A percentile compares a stretch with the other conserved stretches of the same genome.
phyloP scores from a whole-genome alignment of 2,888 invertebrate genomes.

The Scotopteryx bipunctaria region DNA sequence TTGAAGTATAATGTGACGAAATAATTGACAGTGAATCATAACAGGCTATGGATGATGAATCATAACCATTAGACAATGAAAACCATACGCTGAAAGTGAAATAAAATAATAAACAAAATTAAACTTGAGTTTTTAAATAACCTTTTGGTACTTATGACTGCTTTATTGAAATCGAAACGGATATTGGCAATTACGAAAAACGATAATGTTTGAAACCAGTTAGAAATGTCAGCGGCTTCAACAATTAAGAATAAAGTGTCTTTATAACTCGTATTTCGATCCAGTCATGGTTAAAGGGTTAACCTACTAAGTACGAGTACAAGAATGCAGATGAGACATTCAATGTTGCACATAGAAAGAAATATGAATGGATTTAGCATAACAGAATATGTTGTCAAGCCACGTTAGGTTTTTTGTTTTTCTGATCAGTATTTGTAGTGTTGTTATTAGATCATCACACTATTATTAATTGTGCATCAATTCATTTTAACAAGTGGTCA shows the following conservation, averaged over 20 bases:
- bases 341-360: slow-evolving; percentile 20
- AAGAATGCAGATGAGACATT: slow-evolving; percentile 46
- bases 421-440: background rate
- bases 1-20: slow-evolving; percentile 61
- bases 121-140: slow-evolving; percentile 12
- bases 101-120: slow-evolving; percentile 46
- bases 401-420: too few species aligned
- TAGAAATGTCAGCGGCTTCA: slow-evolving; percentile 57
- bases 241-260: slow-evolving; percentile 53
- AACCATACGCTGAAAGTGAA: slow-evolving; percentile 35
- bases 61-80: slow-evolving; percentile 25
- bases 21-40: slow-evolving; percentile 58
- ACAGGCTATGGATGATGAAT: too few species aligned
- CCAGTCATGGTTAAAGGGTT: slow-evolving; percentile 47
- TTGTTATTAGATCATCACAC: background rate
- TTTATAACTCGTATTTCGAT: slow-evolving; percentile 54
- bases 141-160: slow-evolving; percentile 4
- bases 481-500: slow-evolving; percentile 37
- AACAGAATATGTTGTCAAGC: background rate
- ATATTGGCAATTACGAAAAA: slow-evolving; percentile 51
- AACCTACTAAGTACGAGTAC: slow-evolving; percentile 42
- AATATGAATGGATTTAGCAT: slow-evolving; percentile 17
- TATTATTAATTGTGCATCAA: slow-evolving; percentile 38
- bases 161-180: slow-evolving; percentile 38
- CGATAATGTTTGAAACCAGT: slow-evolving; percentile 57